Conservation (phyloP, 2,888 invertebrate genomes). For the Rapana venosa region DNA sequence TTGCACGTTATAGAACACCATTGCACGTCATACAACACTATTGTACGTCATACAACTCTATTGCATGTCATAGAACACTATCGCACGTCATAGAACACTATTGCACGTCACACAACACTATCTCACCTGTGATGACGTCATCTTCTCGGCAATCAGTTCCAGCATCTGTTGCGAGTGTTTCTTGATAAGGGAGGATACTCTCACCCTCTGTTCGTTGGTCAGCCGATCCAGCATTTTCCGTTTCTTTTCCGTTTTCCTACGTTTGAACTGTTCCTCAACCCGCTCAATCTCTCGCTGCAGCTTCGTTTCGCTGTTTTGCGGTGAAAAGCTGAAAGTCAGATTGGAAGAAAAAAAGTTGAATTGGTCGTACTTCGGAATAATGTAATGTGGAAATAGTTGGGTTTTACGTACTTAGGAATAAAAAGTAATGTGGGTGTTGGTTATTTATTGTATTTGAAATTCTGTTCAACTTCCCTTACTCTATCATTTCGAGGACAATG, state of each 20-base stretch:
- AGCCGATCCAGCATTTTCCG: constrained; percentile 71
- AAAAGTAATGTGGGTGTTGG: too few species aligned
- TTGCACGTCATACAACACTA: not conserved
- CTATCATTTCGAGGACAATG: too few species aligned
- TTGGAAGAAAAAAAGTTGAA: too few species aligned
- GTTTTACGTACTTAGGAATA: too few species aligned
- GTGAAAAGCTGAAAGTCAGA: constrained; percentile 44
- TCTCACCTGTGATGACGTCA: constrained; percentile 62
- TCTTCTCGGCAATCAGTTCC: constrained; percentile 71
- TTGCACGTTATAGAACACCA: too few species aligned
- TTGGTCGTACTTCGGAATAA: too few species aligned
- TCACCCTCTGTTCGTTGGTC: constrained; percentile 74
- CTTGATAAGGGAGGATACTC: constrained; percentile 74
- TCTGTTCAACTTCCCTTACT: too few species aligned
- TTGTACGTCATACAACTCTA: not conserved
- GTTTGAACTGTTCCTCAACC: constrained; percentile 76
- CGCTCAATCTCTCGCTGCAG: constrained; percentile 67
- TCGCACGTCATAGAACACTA: constrained; percentile 43
- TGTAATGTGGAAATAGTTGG: too few species aligned
- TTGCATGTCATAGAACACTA: not conserved
- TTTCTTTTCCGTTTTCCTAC: constrained; percentile 90
- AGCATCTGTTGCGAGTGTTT: constrained; percentile 77
- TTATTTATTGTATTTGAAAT: too few species aligned
- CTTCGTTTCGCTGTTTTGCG: constrained; percentile 58
- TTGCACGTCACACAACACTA: not conserved